Conservation (phyloP, 2,113 vertebrate species). For the Ictalurus punctatus region DNA sequence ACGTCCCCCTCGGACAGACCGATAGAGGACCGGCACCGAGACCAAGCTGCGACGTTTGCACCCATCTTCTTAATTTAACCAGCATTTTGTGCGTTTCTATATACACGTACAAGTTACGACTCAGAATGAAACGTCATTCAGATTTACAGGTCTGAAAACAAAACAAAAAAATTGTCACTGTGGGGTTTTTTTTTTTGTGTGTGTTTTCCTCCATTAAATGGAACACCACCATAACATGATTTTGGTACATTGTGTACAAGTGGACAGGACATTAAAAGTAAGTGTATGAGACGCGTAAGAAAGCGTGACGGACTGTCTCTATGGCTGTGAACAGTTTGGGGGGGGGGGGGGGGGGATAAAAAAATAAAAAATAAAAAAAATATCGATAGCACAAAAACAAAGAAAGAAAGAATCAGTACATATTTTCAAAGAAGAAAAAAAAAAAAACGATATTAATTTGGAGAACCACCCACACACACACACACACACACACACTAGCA, state of each 20-base stretch:
- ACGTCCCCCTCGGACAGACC: constrained; percentile 12
- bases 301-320: constrained; percentile 14
- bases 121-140: background rate
- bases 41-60: background rate
- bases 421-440: background rate
- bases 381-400: background rate
- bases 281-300: constrained; percentile 5
- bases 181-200: background rate
- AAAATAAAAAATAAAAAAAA: too few relatives aligned
- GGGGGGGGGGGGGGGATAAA: too few relatives aligned
- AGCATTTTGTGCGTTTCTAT: background rate
- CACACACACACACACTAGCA: constrained; percentile 5
- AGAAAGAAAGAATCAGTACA: background rate
- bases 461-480: background rate
- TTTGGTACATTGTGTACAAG: background rate
- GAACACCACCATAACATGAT: background rate
- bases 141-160: background rate
- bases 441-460: background rate
- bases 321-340: constrained; percentile 24
- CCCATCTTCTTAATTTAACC: background rate
- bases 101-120: background rate
- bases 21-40: constrained; percentile 42
- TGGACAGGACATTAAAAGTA: background rate
- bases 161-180: too few relatives aligned
- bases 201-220: too few relatives aligned